Conservation (phyloP, 2,888 invertebrate species). For the Pseudeuparius sepicola region DNA sequence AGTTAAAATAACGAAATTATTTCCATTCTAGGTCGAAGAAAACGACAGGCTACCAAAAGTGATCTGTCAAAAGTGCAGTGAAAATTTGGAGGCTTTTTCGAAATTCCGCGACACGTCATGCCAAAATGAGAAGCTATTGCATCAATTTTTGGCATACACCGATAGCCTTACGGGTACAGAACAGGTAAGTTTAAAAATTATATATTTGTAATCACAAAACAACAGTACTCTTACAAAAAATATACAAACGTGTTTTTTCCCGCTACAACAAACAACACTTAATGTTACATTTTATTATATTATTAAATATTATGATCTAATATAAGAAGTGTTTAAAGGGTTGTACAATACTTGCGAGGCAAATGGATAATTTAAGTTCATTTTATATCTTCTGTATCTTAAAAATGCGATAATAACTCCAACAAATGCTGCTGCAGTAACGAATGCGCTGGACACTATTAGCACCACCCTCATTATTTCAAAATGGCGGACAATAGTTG, state of each 20-base stretch:
- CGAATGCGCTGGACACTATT: slow-evolving; percentile 26
- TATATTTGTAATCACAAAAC: too few relatives aligned
- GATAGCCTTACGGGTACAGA: slow-evolving; percentile 53
- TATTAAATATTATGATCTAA: too few relatives aligned
- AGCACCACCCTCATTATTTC: slow-evolving; percentile 29
- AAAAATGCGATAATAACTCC: slow-evolving; percentile 29
- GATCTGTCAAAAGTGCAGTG: slow-evolving; percentile 66
- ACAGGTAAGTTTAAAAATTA: slow-evolving; percentile 57
- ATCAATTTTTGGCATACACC: slow-evolving; percentile 65
- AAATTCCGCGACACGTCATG: slow-evolving; percentile 67
- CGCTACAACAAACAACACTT: too few relatives aligned
- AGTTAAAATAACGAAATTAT: too few relatives aligned
- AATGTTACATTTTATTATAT: too few relatives aligned
- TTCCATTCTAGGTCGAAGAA: slow-evolving; percentile 54
- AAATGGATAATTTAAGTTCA: slow-evolving; percentile 30
- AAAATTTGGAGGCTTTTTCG: slow-evolving; percentile 64
- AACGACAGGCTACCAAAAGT: slow-evolving; percentile 67
- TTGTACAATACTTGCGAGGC: slow-evolving; percentile 32
- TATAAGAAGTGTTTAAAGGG: too few relatives aligned
- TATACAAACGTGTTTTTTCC: too few relatives aligned
- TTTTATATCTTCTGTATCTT: slow-evolving; percentile 27
- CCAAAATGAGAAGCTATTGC: slow-evolving; percentile 64
- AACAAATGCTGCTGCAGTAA: slow-evolving; percentile 25
- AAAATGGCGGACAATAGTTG: slow-evolving; percentile 24
- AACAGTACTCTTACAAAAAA: too few relatives aligned